A percentile compares a stretch with the other conserved stretches of the same genome.
These are phyloP conservation scores for Colletes latitarsis DNA, from an alignment of 1,140 invertebrate species.

Conservation along the genomic window DNA sequence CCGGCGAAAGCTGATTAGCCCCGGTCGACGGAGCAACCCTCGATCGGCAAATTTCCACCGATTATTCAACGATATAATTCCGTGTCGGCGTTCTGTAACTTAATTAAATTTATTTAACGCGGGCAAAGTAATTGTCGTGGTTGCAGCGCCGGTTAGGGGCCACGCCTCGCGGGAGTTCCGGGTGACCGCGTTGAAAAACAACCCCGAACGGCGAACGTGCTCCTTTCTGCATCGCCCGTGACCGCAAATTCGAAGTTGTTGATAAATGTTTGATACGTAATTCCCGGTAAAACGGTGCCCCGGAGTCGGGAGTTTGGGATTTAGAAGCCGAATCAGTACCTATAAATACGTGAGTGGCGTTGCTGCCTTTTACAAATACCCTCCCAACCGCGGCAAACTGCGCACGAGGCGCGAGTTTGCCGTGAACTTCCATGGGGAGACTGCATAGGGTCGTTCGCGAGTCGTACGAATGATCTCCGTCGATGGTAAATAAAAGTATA, in stretches of 20 bases:
- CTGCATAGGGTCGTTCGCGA: neutral
- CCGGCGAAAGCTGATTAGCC: neutral
- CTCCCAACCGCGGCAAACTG: neutral
- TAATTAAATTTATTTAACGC: slow-evolving; percentile 19
- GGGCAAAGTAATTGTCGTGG: neutral
- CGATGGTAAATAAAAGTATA: too few species aligned
- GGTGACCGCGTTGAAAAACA: neutral
- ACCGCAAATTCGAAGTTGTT: neutral
- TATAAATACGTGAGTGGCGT: slow-evolving; percentile 16
- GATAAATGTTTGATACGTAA: slow-evolving; percentile 22
- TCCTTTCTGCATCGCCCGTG: neutral
- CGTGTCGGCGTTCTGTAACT: neutral
- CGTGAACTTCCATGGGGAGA: neutral
- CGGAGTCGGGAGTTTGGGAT: neutral
- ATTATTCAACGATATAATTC: neutral
- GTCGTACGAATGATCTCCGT: neutral
- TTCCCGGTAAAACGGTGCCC: neutral
- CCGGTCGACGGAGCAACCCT: neutral
- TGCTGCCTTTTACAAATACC: neutral
- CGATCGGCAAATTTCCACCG: slow-evolving; percentile 1
- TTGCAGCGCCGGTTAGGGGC: neutral
- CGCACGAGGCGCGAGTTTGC: neutral
- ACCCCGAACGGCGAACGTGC: neutral
- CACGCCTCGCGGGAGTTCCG: neutral
- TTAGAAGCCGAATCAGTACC: neutral